Base-by-base conservation (phyloP, 2,797 vertebrate species). In the Muraenolepis orangiensis region DNA sequence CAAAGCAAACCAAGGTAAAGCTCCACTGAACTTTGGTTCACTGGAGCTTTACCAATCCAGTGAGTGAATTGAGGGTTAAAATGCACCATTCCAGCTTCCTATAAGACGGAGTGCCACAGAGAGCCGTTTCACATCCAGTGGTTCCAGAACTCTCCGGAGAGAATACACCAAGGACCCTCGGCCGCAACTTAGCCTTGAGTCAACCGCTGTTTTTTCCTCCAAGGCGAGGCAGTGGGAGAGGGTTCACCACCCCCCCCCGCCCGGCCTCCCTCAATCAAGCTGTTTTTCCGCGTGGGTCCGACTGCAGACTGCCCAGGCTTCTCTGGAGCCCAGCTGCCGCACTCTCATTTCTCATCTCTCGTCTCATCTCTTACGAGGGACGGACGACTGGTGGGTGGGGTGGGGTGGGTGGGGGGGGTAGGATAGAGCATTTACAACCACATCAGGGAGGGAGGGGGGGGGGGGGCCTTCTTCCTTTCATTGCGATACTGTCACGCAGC, bases 121-220 rank as follows among this genome's bases (percentile, higher is more conserved):
- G 77, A 89, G 89, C 88, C 88, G 88, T 89, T 91, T 88, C 87
- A 88, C 72, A 78, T 28, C 77, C 74, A 87, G 81, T 70, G 77
- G 86, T 83, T 86, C 90, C 87, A 80, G 74, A 57, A 23, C 80
- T 80, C 51, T 57, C 51, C 51, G 6, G 51, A 23, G 51, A 23
- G 51, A 57, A 57, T 7, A 57, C 51, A 3, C 78, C 81, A 78
- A 81, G 68, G 75, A 78, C 79, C 79, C 85, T 84, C 78, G 75
- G 71, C 79, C 79, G 71, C 76, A n/a, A 42, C 40, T 74, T 81
- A 31, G 69, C 85, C 84, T 80, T 30, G 76, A 87, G 82, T 79
- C 83, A 81, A 82, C 75, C 57, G 75, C 77, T 0, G 30, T 75
- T 74, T 36, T 66, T 46, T 81, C 57, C 70, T 26, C 32, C 5